Evolutionary conservation across 2,113 vertebrate genomes (phyloP), one percentile per base, ranked within the genome.

Genomic region (Lathamus discolor): DNA sequence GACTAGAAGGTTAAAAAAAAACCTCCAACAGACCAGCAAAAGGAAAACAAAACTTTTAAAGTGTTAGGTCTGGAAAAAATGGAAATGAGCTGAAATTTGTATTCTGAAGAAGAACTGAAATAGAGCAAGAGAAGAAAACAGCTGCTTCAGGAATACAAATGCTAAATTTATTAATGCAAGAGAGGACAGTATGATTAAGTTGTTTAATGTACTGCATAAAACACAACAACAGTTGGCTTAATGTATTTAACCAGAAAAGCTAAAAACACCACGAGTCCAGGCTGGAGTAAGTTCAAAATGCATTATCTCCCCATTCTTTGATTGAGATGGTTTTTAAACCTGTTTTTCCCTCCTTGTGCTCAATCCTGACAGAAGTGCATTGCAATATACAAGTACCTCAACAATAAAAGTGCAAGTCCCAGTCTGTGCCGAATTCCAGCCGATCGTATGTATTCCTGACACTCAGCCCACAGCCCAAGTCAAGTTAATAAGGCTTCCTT

Each of bases 121-220:
- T 25, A 90, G 69, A 92, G 62, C 44, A 82, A 93, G 75, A 95
- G 93, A 86, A 95, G 67, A 82, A 92, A 90, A 89, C 77, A 84
- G 66, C 62, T 95, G 68, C 68, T 89, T 83, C 90, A 96, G 67
- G 85, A 84, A 96, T 96, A 93, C 68, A 96, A 93, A 92, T 89
- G 19, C 28, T 93, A 93, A 95, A 87, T 97, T 66, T 95, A 96
- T 96, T 92, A 95, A 94, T 92, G 74, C 33, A 87, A 93, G 88
- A 90, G 83, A 94, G 69, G 33, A 93, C 88, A 76, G 55, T 91
- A 90, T 91, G 86, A 95, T 92, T 96, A 96, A 96, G 83, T 92
- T 96, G 95, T 78, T 94, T 93, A 96, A 96, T 74, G 90, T 78
- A 75, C 91, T 96, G 95, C 95, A 86, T 48, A 96, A 95, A 91